phyloP scores from a whole-genome alignment of 2,888 invertebrate genomes.

The Caenorhabditis virilis region DNA sequence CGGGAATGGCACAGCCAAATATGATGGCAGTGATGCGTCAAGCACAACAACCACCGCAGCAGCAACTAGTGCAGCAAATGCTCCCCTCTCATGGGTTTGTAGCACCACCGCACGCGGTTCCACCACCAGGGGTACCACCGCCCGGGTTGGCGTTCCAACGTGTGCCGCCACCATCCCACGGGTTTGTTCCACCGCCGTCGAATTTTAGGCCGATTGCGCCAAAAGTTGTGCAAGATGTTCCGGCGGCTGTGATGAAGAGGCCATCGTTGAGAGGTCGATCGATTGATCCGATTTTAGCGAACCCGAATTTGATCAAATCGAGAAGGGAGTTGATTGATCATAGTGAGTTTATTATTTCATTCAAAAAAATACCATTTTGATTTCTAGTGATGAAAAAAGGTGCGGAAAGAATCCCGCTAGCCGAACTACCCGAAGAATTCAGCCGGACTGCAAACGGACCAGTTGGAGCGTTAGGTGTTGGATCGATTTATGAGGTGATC shows the following conservation, averaged over 20 bases:
- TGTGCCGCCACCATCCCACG: neutral
- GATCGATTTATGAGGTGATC: conserved; percentile 21
- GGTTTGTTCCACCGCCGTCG: neutral
- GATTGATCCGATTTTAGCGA: conserved; percentile 11
- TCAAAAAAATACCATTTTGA: neutral
- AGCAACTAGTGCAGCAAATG: neutral
- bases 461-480: neutral
- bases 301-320: conserved; percentile 4
- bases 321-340: conserved; percentile 12
- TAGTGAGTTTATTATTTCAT: conserved; percentile 14
- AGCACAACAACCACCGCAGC: neutral
- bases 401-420: conserved; percentile 1
- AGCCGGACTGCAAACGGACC: conserved; percentile 1
- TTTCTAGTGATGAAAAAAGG: conserved; percentile 22
- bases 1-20: neutral
- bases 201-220: neutral
- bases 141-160: too few species aligned
- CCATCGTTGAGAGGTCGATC: conserved; percentile 13
- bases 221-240: neutral
- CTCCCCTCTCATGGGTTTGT: neutral
- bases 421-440: conserved; percentile 15
- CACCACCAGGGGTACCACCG: neutral
- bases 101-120: neutral
- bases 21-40: neutral
- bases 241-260: conserved; percentile 3